Evolutionary conservation across 2,888 invertebrate species (phyloP).

Genomic region (Isoperla grammatica): DNA sequence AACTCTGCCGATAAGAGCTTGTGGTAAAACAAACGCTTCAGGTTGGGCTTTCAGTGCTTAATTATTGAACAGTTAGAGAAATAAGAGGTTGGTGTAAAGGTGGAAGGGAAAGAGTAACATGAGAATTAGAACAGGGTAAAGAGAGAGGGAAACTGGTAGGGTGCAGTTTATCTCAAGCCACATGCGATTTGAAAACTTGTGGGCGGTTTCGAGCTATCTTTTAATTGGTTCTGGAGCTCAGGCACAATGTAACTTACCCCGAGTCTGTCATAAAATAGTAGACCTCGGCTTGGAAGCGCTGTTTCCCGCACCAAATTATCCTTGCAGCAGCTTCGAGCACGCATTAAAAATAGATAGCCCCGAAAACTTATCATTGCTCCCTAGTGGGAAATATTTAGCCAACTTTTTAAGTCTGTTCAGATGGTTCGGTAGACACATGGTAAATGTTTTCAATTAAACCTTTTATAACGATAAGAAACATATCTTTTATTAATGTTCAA

Average conservation of each 20-base stretch:
- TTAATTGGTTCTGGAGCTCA: conserved; percentile 24
- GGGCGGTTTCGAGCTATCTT: conserved; percentile 23
- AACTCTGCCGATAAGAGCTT: conserved; percentile 13
- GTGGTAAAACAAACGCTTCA: conserved; percentile 7
- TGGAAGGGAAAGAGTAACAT: background rate
- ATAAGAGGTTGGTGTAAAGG: background rate
- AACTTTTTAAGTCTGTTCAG: conserved; percentile 4
- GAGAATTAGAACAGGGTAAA: background rate
- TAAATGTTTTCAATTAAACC: conserved; percentile 9
- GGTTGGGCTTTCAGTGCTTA: conserved; percentile 5
- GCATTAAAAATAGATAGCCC: conserved; percentile 10
- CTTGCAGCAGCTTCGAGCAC: conserved; percentile 1
- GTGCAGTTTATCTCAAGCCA: conserved; percentile 12
- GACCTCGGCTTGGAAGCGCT: conserved; percentile 4
- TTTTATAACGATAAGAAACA: conserved; percentile 6
- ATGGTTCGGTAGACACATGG: background rate
- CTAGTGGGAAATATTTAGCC: conserved; percentile 2
- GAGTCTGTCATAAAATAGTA: conserved; percentile 17
- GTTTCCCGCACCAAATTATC: conserved; percentile 14
- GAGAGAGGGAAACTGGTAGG: background rate
- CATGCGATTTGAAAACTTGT: conserved; percentile 25
- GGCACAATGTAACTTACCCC: conserved; percentile 16
- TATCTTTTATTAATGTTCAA: background rate
- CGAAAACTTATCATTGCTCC: conserved; percentile 3
- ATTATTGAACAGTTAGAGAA: conserved; percentile 13